phyloP scores from a whole-genome alignment of 2,888 invertebrate genomes.

The Metellina segmentata region DNA sequence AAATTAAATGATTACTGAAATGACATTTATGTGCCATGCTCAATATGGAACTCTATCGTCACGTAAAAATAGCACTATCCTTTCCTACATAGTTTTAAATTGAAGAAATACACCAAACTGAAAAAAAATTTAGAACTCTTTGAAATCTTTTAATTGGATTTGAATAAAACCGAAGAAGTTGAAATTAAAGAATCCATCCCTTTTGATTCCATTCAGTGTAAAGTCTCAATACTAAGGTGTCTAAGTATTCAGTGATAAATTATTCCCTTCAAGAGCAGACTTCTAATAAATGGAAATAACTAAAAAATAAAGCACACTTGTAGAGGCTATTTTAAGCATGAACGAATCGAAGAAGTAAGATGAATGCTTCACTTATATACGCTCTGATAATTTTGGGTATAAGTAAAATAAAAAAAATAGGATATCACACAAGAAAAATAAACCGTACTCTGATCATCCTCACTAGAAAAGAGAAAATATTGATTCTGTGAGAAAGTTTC shows the following conservation, averaged over 20 bases:
- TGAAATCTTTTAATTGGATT: not conserved
- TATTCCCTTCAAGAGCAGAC: not conserved
- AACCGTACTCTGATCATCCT: not conserved
- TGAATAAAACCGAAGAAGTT: not conserved
- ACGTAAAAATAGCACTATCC: too few relatives aligned
- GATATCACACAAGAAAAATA: not conserved
- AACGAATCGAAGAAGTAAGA: constrained; percentile 17
- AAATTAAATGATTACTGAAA: too few relatives aligned
- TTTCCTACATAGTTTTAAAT: too few relatives aligned
- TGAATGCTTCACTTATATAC: constrained; percentile 16
- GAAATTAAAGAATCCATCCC: not conserved
- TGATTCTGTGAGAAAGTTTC: not conserved
- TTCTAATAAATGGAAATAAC: constrained; percentile 7
- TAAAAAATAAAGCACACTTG: not conserved
- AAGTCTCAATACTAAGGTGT: not conserved
- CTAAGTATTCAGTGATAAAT: constrained; percentile 4
- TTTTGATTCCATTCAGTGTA: not conserved
- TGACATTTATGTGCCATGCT: too few relatives aligned
- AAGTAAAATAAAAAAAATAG: not conserved
- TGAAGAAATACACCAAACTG: too few relatives aligned
- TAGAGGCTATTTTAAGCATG: constrained; percentile 23
- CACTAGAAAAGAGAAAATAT: not conserved
- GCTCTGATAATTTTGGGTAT: constrained; percentile 1
- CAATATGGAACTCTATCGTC: too few relatives aligned
- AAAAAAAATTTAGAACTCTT: too few relatives aligned